phyloP scores from a whole-genome alignment of 2,113 vertebrate species.

The Ornithorhynchus anatinus region DNA sequence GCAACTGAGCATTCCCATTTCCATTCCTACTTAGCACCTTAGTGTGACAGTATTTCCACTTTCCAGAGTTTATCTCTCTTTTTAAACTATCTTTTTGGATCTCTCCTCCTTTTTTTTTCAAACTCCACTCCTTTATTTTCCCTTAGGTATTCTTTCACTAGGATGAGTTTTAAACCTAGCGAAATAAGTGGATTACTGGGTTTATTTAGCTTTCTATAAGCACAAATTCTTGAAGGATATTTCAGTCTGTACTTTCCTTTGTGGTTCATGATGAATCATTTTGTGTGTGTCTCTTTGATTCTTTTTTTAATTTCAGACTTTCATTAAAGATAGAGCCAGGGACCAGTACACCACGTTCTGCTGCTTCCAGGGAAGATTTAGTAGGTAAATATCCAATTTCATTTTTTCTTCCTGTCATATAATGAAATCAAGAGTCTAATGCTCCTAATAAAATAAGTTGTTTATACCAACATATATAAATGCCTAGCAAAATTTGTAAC shows the following conservation, averaged over 20 bases:
- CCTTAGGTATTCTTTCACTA: no score
- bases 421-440: background rate
- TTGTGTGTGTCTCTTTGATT: conserved; percentile 6
- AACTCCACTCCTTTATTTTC: no score
- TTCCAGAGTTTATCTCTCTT: no score
- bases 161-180: no score
- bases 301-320: conserved; percentile 78
- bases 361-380: conserved; percentile 92
- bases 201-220: conserved; percentile 5
- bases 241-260: background rate
- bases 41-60: no score
- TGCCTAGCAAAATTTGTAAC: background rate
- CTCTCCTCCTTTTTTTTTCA: no score
- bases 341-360: conserved; percentile 90
- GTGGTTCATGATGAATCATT: conserved; percentile 6
- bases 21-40: no score
- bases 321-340: conserved; percentile 97
- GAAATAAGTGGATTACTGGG: background rate
- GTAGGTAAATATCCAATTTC: conserved; percentile 75
- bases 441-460: background rate
- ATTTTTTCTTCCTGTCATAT: background rate
- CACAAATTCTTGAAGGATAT: background rate
- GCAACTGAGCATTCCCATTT: no score
- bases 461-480: background rate
- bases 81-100: no score